Evolutionary conservation across 2,888 invertebrate species (phyloP), one percentile per base, ranked within the genome.

Genomic region (Melitaea athalia): DNA sequence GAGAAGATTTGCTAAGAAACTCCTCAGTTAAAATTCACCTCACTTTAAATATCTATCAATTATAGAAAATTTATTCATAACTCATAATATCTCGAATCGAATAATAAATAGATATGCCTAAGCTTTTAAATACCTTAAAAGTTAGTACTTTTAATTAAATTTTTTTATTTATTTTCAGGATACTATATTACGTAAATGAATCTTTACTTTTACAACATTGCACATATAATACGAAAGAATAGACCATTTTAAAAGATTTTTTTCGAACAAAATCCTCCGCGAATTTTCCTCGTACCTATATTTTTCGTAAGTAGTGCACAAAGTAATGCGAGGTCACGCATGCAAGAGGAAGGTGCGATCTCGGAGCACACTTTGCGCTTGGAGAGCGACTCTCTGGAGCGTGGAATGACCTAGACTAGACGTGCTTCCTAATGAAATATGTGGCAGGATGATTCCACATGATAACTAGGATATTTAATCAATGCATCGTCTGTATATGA

Each of bases 321-420:
- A 70, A 65, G 59, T 72, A 80, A 85, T 85, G 86, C 85, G 75
- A 74, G 81, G 85, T 85, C 87, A 86, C 84, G 87, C 84, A 78
- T 78, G 79, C 72, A 67, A 62, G 71, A 68, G 69, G 71, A 72
- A 72, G 72, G 71, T 64, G 72, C 74, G 76, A 78, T 76, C 84
- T 77, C 78, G 69, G 72, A 76, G 78, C 81, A 78, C 79, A 79
- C 76, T 77, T 79, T 78, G 77, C 70, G 64, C 67, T 68, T 68
- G 67, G 72, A 71, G 72, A 73, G 77, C 75, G 59, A 64, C 72
- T 69, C 76, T 64, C 70, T 73, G 80, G 73, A 76, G 80, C 82
- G 81, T 80, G 79, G 78, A 78, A 81, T 82, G 81, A 81, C 78
- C 79, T 76, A 76, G 70, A 69, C 71, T 68, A 65, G 57, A 70